A percentile compares a stretch with the other conserved stretches of the same genome.
Evolutionary conservation across 2,888 invertebrate species (phyloP).

Genomic region (Leptura quadrifasciata): DNA sequence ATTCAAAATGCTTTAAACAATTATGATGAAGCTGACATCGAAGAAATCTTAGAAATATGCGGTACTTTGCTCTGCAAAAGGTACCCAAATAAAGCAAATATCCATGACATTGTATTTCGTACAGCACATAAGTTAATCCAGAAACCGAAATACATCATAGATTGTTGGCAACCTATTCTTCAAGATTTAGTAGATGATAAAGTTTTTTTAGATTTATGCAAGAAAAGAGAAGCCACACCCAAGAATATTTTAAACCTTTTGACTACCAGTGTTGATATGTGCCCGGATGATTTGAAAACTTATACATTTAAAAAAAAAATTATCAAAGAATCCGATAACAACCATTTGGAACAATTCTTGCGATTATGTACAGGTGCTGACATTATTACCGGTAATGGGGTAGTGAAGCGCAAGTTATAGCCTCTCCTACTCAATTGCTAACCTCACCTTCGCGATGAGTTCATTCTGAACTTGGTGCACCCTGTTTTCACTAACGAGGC

Average conservation of each 20-base stretch:
- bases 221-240: background rate
- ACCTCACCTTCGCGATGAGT: too few relatives aligned
- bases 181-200: constrained; percentile 1
- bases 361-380: too few relatives aligned
- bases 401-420: too few relatives aligned
- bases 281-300: too few relatives aligned
- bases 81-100: constrained; percentile 12
- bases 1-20: constrained; percentile 15
- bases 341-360: too few relatives aligned
- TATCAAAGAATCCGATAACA: too few relatives aligned
- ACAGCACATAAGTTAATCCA: constrained; percentile 15
- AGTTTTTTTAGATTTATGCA: background rate
- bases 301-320: background rate
- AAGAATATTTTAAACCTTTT: background rate
- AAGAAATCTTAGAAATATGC: background rate
- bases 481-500: too few relatives aligned
- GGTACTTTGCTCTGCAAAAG: constrained; percentile 1
- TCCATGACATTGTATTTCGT: background rate
- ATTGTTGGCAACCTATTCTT: constrained; percentile 11
- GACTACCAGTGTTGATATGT: background rate
- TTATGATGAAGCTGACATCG: background rate
- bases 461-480: too few relatives aligned
- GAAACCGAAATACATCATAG: constrained; percentile 25
- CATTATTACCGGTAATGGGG: too few relatives aligned
- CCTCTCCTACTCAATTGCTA: too few relatives aligned